These are phyloP conservation scores for Sciurus niger DNA, from an alignment of 2,113 vertebrate genomes.

Conservation along the genomic window DNA sequence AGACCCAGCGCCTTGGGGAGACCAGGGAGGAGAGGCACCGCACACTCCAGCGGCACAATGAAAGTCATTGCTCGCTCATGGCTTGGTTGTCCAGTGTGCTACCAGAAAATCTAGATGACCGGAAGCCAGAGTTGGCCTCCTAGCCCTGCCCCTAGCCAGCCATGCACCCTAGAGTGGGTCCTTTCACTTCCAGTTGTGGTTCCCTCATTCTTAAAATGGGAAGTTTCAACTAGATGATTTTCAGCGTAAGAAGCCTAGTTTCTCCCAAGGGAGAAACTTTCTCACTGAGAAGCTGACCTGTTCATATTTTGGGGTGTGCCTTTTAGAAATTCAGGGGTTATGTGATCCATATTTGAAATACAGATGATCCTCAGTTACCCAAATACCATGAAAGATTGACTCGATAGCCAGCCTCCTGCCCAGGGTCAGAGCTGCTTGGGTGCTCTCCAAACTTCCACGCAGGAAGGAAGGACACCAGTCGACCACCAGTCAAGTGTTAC, in stretches of 20 bases:
- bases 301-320: not conserved
- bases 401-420: too few species aligned
- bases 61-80: not conserved
- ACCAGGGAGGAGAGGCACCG: not conserved
- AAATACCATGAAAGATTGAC: not conserved
- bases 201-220: not conserved
- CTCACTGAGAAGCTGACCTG: not conserved
- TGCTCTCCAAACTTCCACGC: not conserved
- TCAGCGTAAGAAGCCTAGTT: not conserved
- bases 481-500: not conserved
- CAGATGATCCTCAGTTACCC: not conserved
- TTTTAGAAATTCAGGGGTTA: conserved; percentile 8
- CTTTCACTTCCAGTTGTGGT: not conserved
- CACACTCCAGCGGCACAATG: not conserved
- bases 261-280: not conserved
- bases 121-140: conserved; percentile 6
- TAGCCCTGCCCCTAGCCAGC: not conserved
- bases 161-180: not conserved
- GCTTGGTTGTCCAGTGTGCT: not conserved
- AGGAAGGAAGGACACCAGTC: not conserved
- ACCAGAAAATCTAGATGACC: not conserved
- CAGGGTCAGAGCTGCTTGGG: not conserved
- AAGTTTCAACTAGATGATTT: not conserved
- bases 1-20: not conserved
- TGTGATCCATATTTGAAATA: conserved; percentile 13